Percentiles rank a stretch among this genome's conserved stretches.
phyloP scores from a whole-genome alignment of 1,140 invertebrate genomes.

The Berghia stephanieae region DNA sequence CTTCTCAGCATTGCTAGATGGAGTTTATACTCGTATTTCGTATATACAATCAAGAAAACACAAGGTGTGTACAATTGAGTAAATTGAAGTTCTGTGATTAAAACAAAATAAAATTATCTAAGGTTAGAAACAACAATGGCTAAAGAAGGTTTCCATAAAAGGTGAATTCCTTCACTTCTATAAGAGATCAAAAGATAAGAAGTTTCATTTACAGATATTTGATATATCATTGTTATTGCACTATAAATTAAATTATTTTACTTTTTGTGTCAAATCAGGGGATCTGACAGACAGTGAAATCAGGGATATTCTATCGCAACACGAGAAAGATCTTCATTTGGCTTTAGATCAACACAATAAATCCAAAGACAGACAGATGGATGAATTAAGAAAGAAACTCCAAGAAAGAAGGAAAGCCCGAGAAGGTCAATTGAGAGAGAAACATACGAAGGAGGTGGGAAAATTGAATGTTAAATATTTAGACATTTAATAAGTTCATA shows the following conservation, averaged over 20 bases:
- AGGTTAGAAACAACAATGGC: too few species aligned
- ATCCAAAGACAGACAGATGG: conserved; percentile 46
- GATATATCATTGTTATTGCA: neutral
- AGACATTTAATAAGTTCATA: neutral
- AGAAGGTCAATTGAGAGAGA: conserved; percentile 50
- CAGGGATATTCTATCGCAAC: conserved; percentile 51
- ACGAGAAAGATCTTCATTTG: conserved; percentile 53
- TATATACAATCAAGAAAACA: too few species aligned
- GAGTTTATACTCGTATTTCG: too few species aligned
- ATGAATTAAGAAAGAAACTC: conserved; percentile 50
- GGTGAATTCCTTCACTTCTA: too few species aligned
- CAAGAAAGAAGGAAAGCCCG: conserved; percentile 50
- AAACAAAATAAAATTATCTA: too few species aligned
- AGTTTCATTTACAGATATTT: neutral
- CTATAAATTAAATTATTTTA: neutral
- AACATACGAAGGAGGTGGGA: conserved; percentile 56
- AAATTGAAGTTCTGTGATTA: too few species aligned
- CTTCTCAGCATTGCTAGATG: too few species aligned
- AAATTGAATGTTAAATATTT: neutral
- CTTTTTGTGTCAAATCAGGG: conserved; percentile 40
- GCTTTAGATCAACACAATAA: conserved; percentile 44
- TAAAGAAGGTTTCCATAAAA: too few species aligned
- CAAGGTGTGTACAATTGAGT: too few species aligned
- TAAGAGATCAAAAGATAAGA: too few species aligned
- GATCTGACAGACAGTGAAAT: conserved; percentile 56